Conservation (phyloP, 2,113 vertebrate species). For the Sturnira hondurensis region DNA sequence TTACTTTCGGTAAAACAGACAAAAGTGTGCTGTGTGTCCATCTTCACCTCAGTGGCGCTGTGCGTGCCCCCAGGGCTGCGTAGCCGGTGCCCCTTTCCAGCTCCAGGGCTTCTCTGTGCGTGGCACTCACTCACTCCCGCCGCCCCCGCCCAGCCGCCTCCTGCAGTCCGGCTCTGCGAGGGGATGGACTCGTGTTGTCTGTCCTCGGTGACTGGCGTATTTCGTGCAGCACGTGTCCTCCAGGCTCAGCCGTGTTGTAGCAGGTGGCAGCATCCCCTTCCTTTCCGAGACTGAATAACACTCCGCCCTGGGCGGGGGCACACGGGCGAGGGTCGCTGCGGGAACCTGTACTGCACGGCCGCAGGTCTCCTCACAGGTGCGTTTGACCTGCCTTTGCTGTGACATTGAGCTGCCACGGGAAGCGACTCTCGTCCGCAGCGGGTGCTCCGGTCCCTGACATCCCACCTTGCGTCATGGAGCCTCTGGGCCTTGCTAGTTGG, state of each 20-base stretch:
- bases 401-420: background rate
- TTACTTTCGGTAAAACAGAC: background rate
- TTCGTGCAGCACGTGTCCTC: background rate
- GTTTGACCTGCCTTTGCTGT: too few species aligned
- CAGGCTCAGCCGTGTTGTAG: accelerated
- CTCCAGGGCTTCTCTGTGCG: background rate
- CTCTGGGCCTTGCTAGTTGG: background rate
- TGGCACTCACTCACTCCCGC: accelerated
- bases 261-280: background rate
- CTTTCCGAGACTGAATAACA: background rate
- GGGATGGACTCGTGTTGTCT: accelerated
- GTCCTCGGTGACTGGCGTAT: accelerated
- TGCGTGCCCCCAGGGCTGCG: accelerated
- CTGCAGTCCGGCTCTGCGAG: background rate
- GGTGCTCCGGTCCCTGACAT: too few species aligned
- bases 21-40: background rate
- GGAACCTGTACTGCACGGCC: too few species aligned
- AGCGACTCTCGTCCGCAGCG: background rate
- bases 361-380: too few species aligned
- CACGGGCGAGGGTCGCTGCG: too few species aligned
- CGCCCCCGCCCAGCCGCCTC: accelerated
- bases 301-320: accelerated
- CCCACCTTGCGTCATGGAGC: background rate
- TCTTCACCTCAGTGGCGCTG: background rate
- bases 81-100: accelerated